Conservation (phyloP, 2,113 vertebrate genomes). For the Pomatostomus ruficeps region DNA sequence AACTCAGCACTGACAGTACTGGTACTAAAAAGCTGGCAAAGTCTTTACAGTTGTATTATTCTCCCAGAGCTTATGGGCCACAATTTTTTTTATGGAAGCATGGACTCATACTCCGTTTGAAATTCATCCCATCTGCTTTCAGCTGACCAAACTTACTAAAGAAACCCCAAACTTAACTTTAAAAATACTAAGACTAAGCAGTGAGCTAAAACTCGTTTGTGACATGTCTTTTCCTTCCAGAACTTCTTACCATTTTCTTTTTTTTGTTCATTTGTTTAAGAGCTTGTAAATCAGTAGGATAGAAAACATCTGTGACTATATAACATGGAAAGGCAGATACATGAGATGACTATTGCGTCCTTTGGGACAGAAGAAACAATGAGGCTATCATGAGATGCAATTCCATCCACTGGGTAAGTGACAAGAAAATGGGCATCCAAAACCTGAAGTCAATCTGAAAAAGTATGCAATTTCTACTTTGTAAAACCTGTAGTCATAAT, state of each 20-base stretch:
- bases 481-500: neutral
- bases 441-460: neutral
- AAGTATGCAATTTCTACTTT: neutral
- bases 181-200: neutral
- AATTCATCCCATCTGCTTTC: neutral
- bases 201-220: neutral
- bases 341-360: neutral
- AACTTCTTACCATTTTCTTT: neutral
- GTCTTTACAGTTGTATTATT: neutral
- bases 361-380: neutral
- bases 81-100: neutral
- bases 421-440: neutral
- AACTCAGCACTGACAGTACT: neutral
- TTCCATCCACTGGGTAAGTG: neutral
- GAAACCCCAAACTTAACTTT: accelerated
- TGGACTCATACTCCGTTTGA: neutral
- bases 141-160: neutral
- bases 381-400: neutral
- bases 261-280: neutral
- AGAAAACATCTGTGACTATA: neutral
- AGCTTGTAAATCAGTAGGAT: neutral
- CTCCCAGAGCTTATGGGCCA: neutral
- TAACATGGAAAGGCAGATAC: neutral
- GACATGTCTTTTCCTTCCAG: neutral
- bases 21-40: neutral